These are phyloP conservation scores for Myodes glareolus DNA, from an alignment of 2,113 vertebrate genomes.

Conservation along the genomic window DNA sequence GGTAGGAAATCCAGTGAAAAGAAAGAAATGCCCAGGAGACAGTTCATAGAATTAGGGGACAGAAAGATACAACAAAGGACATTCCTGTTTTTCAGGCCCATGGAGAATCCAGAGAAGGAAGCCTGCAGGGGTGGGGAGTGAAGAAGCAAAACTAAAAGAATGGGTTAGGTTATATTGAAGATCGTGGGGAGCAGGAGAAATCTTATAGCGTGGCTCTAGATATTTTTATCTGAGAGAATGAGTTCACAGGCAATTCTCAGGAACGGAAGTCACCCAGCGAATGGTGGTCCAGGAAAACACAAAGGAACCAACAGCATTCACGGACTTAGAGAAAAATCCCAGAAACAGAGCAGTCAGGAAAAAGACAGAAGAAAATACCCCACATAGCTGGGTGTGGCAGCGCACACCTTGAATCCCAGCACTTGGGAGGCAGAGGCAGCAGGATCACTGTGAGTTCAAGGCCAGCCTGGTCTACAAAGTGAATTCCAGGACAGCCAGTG, in stretches of 20 bases:
- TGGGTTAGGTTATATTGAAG: background rate
- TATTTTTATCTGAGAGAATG: background rate
- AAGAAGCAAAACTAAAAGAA: background rate
- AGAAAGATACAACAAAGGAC: background rate
- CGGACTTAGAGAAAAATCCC: background rate
- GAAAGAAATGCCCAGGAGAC: background rate
- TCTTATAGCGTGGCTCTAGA: background rate
- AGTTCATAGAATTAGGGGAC: background rate
- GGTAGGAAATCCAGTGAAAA: background rate
- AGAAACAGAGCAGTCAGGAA: background rate
- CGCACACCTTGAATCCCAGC: background rate
- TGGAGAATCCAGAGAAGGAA: background rate
- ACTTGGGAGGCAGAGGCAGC: background rate
- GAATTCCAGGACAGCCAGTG: background rate
- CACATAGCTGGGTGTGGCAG: background rate
- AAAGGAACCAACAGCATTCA: background rate
- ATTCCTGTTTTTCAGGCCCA: background rate
- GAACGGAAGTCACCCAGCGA: background rate
- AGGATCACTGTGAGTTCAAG: background rate
- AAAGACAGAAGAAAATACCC: background rate
- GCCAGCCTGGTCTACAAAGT: background rate
- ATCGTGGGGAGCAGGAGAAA: background rate
- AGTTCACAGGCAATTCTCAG: background rate
- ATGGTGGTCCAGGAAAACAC: background rate
- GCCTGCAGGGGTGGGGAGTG: background rate